Conservation (phyloP, 2,113 vertebrate species). For the Amazona guildingii region DNA sequence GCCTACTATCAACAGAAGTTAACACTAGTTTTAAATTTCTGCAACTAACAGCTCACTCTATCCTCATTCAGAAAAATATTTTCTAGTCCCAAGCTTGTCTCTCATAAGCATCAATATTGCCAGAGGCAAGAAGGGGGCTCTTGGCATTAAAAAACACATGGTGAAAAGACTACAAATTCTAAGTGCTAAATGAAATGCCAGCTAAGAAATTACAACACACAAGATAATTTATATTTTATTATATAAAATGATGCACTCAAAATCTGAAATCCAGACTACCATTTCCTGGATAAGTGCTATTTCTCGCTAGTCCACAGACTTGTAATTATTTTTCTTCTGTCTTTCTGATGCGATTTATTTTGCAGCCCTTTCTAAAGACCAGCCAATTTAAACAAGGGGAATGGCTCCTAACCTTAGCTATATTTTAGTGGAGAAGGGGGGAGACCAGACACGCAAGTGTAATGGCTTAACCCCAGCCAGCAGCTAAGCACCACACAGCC, state of each 20-base stretch:
- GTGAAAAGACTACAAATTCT: background rate
- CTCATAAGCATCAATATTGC: background rate
- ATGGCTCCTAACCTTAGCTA: background rate
- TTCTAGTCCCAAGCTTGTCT: background rate
- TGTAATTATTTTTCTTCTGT: background rate
- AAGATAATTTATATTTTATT: background rate
- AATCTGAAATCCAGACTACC: background rate
- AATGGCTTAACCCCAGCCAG: background rate
- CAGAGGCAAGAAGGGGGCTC: background rate
- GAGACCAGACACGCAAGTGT: background rate
- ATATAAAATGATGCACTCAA: background rate
- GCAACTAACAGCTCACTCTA: background rate
- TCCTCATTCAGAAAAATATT: background rate
- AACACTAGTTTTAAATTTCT: background rate
- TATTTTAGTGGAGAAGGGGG: background rate
- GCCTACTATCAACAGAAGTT: background rate
- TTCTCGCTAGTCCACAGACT: background rate
- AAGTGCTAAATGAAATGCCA: background rate
- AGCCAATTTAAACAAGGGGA: background rate
- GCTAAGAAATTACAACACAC: background rate
- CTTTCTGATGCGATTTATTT: background rate
- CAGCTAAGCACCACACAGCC: background rate
- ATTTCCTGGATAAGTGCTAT: background rate
- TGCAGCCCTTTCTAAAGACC: background rate
- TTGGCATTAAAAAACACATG: background rate